Evolutionary conservation across 2,113 vertebrate genomes (phyloP).

Genomic region (Pomatorhinus ruficollis): DNA sequence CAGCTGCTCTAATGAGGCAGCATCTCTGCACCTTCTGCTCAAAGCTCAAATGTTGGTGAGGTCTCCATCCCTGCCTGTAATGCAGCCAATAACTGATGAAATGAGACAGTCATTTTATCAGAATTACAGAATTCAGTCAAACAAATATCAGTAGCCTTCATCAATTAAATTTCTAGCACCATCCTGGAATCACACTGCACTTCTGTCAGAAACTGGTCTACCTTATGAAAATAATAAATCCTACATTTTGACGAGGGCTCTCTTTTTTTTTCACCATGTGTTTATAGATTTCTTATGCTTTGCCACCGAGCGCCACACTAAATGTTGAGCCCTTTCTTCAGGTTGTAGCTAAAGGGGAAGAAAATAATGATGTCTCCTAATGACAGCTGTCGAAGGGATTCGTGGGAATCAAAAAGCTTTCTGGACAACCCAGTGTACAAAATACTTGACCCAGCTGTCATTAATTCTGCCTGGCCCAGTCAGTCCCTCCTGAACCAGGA

Average conservation of each 20-base stretch:
- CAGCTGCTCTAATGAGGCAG: neutral
- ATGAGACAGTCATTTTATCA: neutral
- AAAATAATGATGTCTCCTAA: conserved; percentile 28
- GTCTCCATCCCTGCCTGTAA: neutral
- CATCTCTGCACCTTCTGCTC: neutral
- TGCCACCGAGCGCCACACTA: neutral
- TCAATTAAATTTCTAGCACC: conserved; percentile 11
- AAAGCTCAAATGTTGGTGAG: neutral
- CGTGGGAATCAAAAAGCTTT: neutral
- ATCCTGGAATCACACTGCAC: neutral
- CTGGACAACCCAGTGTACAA: neutral
- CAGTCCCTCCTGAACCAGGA: neutral
- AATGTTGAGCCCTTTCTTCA: neutral
- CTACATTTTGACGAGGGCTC: neutral
- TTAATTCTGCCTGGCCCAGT: conserved; percentile 1
- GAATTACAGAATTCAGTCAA: conserved; percentile 19
- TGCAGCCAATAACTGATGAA: neutral
- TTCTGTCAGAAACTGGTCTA: conserved; percentile 4
- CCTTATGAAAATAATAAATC: conserved; percentile 67
- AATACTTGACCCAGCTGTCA: neutral
- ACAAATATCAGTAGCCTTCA: conserved; percentile 8
- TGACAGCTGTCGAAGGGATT: neutral
- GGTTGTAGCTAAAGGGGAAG: neutral
- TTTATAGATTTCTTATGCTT: neutral
- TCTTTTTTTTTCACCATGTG: neutral